These are phyloP conservation scores for Timandra comae DNA, from an alignment of 2,888 invertebrate genomes.

Conservation along the genomic window DNA sequence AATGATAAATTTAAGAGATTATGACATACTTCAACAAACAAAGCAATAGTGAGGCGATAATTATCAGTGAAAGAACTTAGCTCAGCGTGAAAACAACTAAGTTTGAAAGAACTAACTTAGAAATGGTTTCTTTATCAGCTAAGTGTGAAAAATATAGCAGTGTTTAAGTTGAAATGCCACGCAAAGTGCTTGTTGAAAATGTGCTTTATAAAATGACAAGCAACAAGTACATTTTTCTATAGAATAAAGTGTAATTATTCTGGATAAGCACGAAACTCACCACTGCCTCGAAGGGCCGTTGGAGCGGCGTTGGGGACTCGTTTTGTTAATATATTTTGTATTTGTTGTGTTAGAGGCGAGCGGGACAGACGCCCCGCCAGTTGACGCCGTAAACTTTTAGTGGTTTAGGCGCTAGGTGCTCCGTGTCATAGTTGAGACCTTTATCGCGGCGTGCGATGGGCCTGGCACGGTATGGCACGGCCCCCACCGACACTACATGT, in stretches of 20 bases:
- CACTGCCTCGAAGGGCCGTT: conserved; percentile 35
- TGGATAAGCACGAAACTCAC: conserved; percentile 26
- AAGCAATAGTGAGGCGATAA: background rate
- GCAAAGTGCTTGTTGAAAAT: conserved; percentile 4
- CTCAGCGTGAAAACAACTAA: background rate
- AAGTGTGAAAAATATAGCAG: conserved; percentile 7
- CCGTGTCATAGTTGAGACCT: conserved; percentile 66
- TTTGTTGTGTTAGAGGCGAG: conserved; percentile 21
- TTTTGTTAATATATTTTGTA: conserved; percentile 35
- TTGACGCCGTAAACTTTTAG: conserved; percentile 49
- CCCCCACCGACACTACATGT: conserved; percentile 61
- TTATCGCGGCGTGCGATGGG: conserved; percentile 52
- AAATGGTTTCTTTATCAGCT: background rate
- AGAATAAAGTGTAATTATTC: conserved; percentile 3
- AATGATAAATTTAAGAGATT: too few relatives aligned
- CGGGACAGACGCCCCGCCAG: conserved; percentile 40
- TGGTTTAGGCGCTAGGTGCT: conserved; percentile 65
- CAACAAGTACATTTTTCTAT: conserved; percentile 8
- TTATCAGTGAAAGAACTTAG: background rate
- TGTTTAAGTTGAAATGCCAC: conserved; percentile 5
- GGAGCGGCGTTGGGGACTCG: conserved; percentile 34
- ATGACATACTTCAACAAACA: too few relatives aligned
- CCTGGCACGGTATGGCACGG: conserved; percentile 71
- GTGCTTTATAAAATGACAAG: conserved; percentile 6
- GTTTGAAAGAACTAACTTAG: background rate